Base-by-base conservation (phyloP, 2,888 invertebrate species). In the Hypena proboscidalis region DNA sequence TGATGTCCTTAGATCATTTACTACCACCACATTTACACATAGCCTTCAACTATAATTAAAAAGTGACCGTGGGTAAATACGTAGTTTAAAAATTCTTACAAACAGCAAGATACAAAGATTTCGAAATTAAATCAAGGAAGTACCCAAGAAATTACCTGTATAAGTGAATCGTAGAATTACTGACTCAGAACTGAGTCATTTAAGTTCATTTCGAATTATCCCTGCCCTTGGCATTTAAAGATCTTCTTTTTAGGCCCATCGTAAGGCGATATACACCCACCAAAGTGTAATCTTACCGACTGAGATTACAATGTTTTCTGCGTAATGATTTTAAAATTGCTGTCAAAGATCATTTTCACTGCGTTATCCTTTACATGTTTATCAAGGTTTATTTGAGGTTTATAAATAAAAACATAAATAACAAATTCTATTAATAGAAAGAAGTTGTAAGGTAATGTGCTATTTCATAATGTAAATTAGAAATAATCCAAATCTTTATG, bases 211-310 rank as follows among this genome's bases (percentile, higher is more conserved):
- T 29, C 25, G 31, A 17, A 9, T 41, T 34, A 43, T 60, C 44
- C 43, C 37, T 41, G 32, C 27, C 59, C 50, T 63, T 67, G 59
- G 43, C 51, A 58, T 63, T 62, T 55, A 19, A 29, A 31, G 47
- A 20, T 15, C 22, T 30, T 44, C 37, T 42, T 47, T 43, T 61
- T 65, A 57, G 62, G 63, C 27, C 45, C 44, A 41, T 37, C 20
- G 37, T 49, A 49, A 38, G 43, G 11, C 30, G 34, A 30, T 52
- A 45, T 25, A 36, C 41, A 39, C 46, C 57, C 22, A 52, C 62
- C 25, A 51, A 46, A 22, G 40, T 17, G 25, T 42, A 49, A 54
- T 59, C 31, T 41, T n/a, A n/a, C n/a, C n/a, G n/a, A n/a, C n/a
- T n/a, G n/a, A n/a, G n/a, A n/a, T n/a, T 15, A 17, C n/a, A 5